Base-by-base conservation (phyloP, 2,888 invertebrate species). In the Polymixis flavicincta region DNA sequence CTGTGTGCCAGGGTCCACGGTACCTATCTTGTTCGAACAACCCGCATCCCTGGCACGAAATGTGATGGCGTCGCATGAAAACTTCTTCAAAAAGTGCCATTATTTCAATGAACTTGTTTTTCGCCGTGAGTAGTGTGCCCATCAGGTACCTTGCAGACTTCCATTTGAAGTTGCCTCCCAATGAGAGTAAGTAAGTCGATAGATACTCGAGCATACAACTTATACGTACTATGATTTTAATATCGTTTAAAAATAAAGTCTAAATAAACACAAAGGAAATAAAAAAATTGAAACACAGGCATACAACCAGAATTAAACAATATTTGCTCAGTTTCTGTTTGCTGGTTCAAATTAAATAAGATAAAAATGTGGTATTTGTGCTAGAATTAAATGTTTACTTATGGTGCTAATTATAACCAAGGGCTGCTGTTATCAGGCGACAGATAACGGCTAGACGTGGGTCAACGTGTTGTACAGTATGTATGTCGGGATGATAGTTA, bases 371-470 rank as follows among this genome's bases (percentile, higher is more conserved):
- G 2, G 11, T 81, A 63, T 73, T 73, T 83, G 80, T 60, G 1
- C n/a, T 69, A 45, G 66, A 70, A 61, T 74, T 61, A 84, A 66
- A 60, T n/a, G n/a, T 67, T n/a, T 71, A 80, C 67, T 66, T 71
- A 25, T 28, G 69, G 48, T 52, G 61, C 76, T 81, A 83, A 83
- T 81, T 70, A 74, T 81, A 70, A 50, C 57, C 61, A 67, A 70
- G 70, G 66, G 66, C 73, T 69, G 78, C 1, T 25, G 72, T 67
- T 81, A 81, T 83, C 81, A 70, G 57, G 42, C 59, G 57, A 42
- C 73, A 70, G 81, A 81, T 81, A 79, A 74, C 42, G 13, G 0
- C 32, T 79, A 83, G 74, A 79, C 74, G 61, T 37, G 42, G 74
- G 48, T 57, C 61, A 73, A 63, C 54, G 50, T 50, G n/a, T 17